Evolutionary conservation across 2,888 invertebrate genomes (phyloP).

Genomic region (Cerastoderma edule): DNA sequence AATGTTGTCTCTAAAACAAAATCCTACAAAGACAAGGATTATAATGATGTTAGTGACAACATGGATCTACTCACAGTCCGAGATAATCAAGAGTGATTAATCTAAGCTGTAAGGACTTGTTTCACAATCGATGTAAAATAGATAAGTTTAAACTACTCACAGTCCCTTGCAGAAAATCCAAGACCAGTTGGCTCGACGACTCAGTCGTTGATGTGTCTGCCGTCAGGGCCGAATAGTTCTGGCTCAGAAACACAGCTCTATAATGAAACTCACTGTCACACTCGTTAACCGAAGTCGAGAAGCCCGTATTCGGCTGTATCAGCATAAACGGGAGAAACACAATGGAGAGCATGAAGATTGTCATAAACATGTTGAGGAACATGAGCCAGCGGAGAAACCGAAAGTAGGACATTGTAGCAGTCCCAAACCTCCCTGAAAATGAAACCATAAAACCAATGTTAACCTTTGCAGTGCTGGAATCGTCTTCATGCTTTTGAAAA

Average conservation of each 20-base stretch:
- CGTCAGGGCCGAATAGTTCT: constrained; percentile 55
- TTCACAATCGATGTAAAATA: no score
- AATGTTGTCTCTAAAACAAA: no score
- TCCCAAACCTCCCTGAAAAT: constrained; percentile 79
- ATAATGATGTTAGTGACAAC: no score
- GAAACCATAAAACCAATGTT: not conserved
- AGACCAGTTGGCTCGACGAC: constrained; percentile 45
- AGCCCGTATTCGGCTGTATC: constrained; percentile 75
- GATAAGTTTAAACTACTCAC: no score
- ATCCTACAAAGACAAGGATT: no score
- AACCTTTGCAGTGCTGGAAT: no score
- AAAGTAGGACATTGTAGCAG: constrained; percentile 88
- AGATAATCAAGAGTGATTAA: no score
- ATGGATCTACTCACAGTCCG: no score
- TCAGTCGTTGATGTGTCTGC: constrained; percentile 17
- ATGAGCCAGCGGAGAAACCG: constrained; percentile 93
- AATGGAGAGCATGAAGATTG: constrained; percentile 88
- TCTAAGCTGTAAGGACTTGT: no score
- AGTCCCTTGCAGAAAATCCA: constrained; percentile 79
- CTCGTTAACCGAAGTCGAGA: constrained; percentile 27
- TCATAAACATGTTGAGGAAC: constrained; percentile 90
- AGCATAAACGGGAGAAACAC: constrained; percentile 87
- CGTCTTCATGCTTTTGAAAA: no score
- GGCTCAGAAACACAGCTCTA: constrained; percentile 59
- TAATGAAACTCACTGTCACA: constrained; percentile 40